Percentiles rank a stretch among this genome's conserved stretches.
These are phyloP conservation scores for Monochamus alternatus DNA, from an alignment of 2,888 invertebrate species.

Conservation along the genomic window DNA sequence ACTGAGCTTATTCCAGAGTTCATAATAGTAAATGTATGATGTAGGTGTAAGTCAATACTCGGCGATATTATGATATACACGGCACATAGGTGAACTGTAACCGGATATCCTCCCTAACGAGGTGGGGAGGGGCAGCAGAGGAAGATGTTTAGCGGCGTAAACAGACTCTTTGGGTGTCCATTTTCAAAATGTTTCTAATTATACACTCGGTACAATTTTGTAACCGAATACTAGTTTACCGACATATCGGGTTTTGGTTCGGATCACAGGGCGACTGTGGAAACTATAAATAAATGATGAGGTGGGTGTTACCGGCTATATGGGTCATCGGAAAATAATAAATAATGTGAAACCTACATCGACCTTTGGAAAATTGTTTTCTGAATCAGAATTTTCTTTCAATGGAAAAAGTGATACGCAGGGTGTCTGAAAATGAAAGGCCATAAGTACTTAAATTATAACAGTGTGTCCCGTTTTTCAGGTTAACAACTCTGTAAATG, in stretches of 20 bases:
- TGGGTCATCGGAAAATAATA: slow-evolving; percentile 21
- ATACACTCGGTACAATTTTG: slow-evolving; percentile 57
- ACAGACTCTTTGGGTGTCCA: slow-evolving; percentile 58
- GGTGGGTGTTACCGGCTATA: slow-evolving; percentile 1
- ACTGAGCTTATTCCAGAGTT: slow-evolving; percentile 36
- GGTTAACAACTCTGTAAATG: no score
- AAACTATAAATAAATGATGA: background rate
- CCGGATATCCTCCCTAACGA: slow-evolving; percentile 35
- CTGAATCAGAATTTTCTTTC: no score
- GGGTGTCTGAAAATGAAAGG: no score
- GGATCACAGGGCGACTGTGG: background rate
- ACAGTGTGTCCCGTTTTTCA: no score
- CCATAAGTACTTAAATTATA: no score
- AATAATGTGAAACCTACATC: background rate
- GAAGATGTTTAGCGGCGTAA: slow-evolving; percentile 44
- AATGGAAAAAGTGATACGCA: no score
- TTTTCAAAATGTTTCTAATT: slow-evolving; percentile 65
- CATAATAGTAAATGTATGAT: slow-evolving; percentile 42
- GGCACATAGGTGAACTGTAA: slow-evolving; percentile 51
- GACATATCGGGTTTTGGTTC: slow-evolving; percentile 35
- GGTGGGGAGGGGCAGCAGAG: slow-evolving; percentile 18
- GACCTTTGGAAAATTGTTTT: no score
- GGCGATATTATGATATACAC: slow-evolving; percentile 49
- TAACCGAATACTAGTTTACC: slow-evolving; percentile 48
- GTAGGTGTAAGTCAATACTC: slow-evolving; percentile 45